Conservation (phyloP, 1,140 invertebrate genomes). For the Camponotus floridanus region DNA sequence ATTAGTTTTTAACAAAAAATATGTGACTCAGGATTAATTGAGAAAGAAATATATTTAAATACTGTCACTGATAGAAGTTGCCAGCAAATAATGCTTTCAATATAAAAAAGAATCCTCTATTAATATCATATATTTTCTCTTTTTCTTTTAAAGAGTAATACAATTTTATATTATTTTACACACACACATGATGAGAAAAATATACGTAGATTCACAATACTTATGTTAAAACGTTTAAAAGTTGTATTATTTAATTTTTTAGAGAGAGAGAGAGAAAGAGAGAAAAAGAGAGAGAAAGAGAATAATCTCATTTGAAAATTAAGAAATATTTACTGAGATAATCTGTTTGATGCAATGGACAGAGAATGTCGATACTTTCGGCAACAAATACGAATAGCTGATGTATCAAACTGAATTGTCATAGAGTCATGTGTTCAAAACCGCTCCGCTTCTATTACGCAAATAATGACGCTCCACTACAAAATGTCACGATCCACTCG, state of each 20-base stretch:
- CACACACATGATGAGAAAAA: not conserved
- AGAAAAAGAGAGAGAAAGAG: not conserved
- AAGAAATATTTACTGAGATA: not conserved
- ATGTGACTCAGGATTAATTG: not conserved
- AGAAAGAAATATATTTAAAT: not conserved
- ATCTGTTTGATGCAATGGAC: not conserved
- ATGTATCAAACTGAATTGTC: slow-evolving; percentile 4
- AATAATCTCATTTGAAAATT: not conserved
- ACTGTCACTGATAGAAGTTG: not conserved
- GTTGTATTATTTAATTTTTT: not conserved
- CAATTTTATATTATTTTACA: not conserved
- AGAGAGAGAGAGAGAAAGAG: too few species aligned
- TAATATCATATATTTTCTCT: not conserved
- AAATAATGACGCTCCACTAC: slow-evolving; percentile 54
- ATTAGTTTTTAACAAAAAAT: not conserved
- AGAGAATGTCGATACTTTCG: slow-evolving; percentile 15
- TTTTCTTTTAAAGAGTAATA: not conserved
- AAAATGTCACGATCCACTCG: slow-evolving; percentile 44
- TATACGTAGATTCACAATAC: not conserved
- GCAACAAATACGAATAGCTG: not conserved
- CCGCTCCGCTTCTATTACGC: slow-evolving; percentile 21
- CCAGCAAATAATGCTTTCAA: not conserved
- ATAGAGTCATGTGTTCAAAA: slow-evolving; percentile 17
- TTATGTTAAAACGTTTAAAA: not conserved
- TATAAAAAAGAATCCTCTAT: not conserved